Conservation (phyloP, 2,888 invertebrate species). For the Raillietiella orientalis region DNA sequence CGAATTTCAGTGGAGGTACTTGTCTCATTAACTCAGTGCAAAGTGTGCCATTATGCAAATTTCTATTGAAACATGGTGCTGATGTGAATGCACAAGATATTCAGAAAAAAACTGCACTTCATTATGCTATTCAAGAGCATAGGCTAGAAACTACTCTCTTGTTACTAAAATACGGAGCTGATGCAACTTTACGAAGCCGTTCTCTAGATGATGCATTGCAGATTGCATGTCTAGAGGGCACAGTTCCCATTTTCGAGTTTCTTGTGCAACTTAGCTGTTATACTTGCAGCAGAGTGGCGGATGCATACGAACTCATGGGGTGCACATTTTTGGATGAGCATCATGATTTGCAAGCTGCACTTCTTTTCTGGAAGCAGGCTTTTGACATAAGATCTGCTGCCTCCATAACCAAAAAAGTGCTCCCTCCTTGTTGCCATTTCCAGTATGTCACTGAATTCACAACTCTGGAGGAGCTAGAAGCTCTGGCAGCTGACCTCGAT, state of each 20-base stretch:
- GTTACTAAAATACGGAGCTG: constrained; percentile 41
- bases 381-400: background rate
- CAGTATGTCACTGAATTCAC: constrained; percentile 36
- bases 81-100: constrained; percentile 56
- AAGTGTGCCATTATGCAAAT: constrained; percentile 38
- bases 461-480: constrained; percentile 28
- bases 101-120: constrained; percentile 63
- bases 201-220: constrained; percentile 65
- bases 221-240: constrained; percentile 45
- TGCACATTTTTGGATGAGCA: constrained; percentile 53
- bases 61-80: constrained; percentile 37
- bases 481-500: constrained; percentile 42
- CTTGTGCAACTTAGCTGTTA: constrained; percentile 16
- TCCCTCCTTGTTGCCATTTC: background rate
- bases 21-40: constrained; percentile 79
- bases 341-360: constrained; percentile 14
- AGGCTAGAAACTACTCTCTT: constrained; percentile 47
- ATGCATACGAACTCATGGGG: constrained; percentile 60
- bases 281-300: constrained; percentile 30
- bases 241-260: constrained; percentile 11
- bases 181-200: constrained; percentile 35
- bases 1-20: constrained; percentile 71
- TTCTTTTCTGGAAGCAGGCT: background rate
- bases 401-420: background rate
- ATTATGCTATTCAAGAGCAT: constrained; percentile 45